phyloP scores from a whole-genome alignment of 2,888 invertebrate genomes.

The Orthosia incerta region DNA sequence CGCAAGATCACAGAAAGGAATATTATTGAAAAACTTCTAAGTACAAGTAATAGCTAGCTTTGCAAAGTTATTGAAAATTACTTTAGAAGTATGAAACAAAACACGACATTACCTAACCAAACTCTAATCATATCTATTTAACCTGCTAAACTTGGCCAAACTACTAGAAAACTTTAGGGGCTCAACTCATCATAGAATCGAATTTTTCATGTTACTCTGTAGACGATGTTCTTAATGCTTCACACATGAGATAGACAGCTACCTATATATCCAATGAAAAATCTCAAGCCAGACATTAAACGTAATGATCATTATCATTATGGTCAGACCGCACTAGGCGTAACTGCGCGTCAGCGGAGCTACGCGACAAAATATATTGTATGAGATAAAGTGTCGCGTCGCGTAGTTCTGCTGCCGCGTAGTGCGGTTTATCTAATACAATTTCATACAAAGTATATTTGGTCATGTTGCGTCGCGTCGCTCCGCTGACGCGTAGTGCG shows the following conservation, averaged over 20 bases:
- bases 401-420: no score
- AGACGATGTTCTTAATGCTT: not conserved
- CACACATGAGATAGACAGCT: not conserved
- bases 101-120: no score
- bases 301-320: not conserved
- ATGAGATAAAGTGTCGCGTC: no score
- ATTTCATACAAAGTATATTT: no score
- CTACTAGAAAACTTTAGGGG: not conserved
- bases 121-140: not conserved
- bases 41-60: no score
- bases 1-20: not conserved
- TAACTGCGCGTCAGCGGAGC: no score
- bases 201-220: not conserved
- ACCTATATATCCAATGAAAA: no score
- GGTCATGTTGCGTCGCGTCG: no score
- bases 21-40: conserved; percentile 15
- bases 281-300: not conserved
- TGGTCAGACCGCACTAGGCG: no score
- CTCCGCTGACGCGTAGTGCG: no score
- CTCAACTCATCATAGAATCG: not conserved
- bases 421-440: no score
- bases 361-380: no score
- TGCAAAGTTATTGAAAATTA: conserved; percentile 29
- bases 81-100: not conserved
- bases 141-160: not conserved